phyloP scores from a whole-genome alignment of 2,797 vertebrate genomes.

The Vespertilio murinus region DNA sequence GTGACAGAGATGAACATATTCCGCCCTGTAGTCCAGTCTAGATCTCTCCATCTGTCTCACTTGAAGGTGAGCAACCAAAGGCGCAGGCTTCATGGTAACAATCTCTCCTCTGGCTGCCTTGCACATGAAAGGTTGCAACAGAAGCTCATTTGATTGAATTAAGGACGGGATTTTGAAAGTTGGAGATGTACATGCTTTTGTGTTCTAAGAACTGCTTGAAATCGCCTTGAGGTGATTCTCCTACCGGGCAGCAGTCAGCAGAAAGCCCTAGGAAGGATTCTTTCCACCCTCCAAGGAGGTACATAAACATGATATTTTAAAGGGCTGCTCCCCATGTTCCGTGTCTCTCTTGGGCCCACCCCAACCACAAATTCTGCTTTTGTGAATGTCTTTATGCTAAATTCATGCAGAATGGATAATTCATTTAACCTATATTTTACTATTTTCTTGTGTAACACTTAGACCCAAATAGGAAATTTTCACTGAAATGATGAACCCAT shows the following conservation, averaged over 20 bases:
- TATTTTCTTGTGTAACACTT: slow-evolving; percentile 50
- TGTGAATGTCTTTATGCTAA: slow-evolving; percentile 47
- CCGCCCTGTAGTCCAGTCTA: background rate
- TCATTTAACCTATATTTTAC: slow-evolving; percentile 18
- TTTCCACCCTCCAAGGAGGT: slow-evolving; percentile 11
- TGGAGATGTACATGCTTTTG: background rate
- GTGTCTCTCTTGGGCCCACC: background rate
- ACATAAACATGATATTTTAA: slow-evolving; percentile 36
- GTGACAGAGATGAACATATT: background rate
- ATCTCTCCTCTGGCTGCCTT: background rate
- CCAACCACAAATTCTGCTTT: slow-evolving; percentile 16
- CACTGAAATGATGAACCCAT: slow-evolving; percentile 63
- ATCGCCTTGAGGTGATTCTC: slow-evolving; percentile 31
- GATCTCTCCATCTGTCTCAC: background rate
- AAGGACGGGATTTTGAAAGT: slow-evolving; percentile 5
- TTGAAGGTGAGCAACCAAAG: background rate
- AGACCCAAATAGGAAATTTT: slow-evolving; percentile 37
- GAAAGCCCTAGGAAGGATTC: slow-evolving; percentile 23
- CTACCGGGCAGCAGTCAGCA: background rate
- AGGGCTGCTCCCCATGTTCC: background rate
- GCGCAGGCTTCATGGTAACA: background rate
- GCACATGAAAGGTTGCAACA: background rate
- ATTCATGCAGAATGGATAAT: slow-evolving; percentile 36
- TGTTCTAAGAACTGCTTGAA: slow-evolving; percentile 34
- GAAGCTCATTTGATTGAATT: slow-evolving; percentile 7